Percentiles rank a stretch among this genome's conserved stretches.
Evolutionary conservation across 2,888 invertebrate genomes (phyloP).

Genomic region (Hybos culiciformis): DNA sequence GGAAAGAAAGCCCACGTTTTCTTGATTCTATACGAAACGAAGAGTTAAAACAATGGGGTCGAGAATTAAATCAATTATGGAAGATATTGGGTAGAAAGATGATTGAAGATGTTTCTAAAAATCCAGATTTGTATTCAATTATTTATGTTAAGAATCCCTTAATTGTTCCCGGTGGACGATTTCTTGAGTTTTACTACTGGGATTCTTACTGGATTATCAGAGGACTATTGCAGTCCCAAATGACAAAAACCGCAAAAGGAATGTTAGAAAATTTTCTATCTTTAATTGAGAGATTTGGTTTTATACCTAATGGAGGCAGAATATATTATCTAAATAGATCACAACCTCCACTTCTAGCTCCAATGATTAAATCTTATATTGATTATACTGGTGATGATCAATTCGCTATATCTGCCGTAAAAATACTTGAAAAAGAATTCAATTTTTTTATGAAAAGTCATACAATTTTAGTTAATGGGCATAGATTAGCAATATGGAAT

Average conservation of each 20-base stretch:
- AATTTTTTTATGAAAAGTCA: slow-evolving; percentile 65
- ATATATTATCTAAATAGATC: slow-evolving; percentile 68
- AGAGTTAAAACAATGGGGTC: slow-evolving; percentile 51
- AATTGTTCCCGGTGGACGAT: slow-evolving; percentile 75
- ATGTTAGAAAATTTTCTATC: slow-evolving; percentile 71
- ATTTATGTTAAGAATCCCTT: slow-evolving; percentile 69
- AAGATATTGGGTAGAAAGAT: slow-evolving; percentile 56
- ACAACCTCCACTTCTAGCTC: slow-evolving; percentile 59
- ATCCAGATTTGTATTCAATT: slow-evolving; percentile 61
- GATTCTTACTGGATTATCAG: slow-evolving; percentile 82
- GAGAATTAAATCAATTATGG: slow-evolving; percentile 53
- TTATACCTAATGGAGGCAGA: slow-evolving; percentile 76
- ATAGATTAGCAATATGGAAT: slow-evolving; percentile 54
- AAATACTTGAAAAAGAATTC: slow-evolving; percentile 55
- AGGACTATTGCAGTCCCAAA: slow-evolving; percentile 67
- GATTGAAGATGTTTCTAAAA: slow-evolving; percentile 46
- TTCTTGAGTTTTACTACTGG: slow-evolving; percentile 78
- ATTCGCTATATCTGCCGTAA: slow-evolving; percentile 47
- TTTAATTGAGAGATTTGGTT: slow-evolving; percentile 60
- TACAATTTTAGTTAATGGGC: slow-evolving; percentile 42
- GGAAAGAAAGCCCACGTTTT: slow-evolving; percentile 49
- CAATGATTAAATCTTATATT: slow-evolving; percentile 63
- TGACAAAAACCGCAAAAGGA: slow-evolving; percentile 57
- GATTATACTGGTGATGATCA: slow-evolving; percentile 49
- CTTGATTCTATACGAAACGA: slow-evolving; percentile 52